Percentiles rank a stretch among this genome's conserved stretches.
These are phyloP conservation scores for Colistium nudipinnis DNA, from an alignment of 2,113 vertebrate species.

Conservation along the genomic window DNA sequence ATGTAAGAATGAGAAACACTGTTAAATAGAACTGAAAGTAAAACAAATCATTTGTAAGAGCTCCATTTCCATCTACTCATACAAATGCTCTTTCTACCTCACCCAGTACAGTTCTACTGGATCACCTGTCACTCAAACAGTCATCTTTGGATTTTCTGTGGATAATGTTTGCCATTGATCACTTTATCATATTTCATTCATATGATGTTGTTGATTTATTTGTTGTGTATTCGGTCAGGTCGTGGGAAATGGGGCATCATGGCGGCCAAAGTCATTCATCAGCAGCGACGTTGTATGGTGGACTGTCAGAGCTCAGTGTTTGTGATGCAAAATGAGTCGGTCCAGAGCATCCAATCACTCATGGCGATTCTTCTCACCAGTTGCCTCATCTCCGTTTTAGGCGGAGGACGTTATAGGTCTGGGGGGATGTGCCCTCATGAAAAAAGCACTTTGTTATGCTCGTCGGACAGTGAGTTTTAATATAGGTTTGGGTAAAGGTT, in stretches of 20 bases:
- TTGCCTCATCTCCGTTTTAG: slow-evolving; percentile 4
- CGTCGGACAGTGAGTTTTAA: neutral
- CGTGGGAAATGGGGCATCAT: slow-evolving; percentile 25
- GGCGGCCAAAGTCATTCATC: slow-evolving; percentile 28
- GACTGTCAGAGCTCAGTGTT: slow-evolving; percentile 9
- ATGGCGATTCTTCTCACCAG: slow-evolving; percentile 19
- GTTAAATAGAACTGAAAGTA: neutral
- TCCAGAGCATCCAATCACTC: slow-evolving; percentile 45
- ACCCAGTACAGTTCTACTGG: neutral
- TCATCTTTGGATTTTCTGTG: neutral
- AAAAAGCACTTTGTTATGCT: neutral
- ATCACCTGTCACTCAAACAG: slow-evolving; percentile 4
- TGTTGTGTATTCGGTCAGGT: slow-evolving; percentile 10
- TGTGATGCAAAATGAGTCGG: slow-evolving; percentile 24
- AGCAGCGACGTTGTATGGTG: neutral
- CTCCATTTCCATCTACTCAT: too few relatives aligned
- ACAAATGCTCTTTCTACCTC: too few relatives aligned
- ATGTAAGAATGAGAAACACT: slow-evolving; percentile 20
- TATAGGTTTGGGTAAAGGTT: neutral
- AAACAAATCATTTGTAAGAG: too few relatives aligned
- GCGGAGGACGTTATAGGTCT: neutral
- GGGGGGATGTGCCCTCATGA: neutral
- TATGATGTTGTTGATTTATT: slow-evolving; percentile 9
- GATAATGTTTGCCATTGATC: too few relatives aligned
- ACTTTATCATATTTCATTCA: too few relatives aligned